Base-by-base conservation (phyloP, 1,140 invertebrate species). In the Varroa destructor region DNA sequence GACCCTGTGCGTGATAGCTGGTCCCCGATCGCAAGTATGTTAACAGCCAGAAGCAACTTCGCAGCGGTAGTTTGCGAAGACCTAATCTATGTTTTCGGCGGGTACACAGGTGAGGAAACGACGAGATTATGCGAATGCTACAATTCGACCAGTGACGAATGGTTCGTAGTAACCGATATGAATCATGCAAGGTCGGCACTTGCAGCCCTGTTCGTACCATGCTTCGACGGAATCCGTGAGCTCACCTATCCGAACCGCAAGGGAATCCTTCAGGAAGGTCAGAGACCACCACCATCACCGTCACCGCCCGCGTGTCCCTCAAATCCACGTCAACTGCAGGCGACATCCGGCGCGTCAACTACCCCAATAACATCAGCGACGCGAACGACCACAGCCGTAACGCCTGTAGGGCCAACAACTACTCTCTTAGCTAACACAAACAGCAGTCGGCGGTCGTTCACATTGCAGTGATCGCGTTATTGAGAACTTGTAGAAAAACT, bases 121-220 rank as follows among this genome's bases (percentile, higher is more conserved):
- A 82, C 90, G 43, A 91, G 91, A 80, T 90, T 88, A 73, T 90
- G 92, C 0, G 91, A 94, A 80, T 85, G 88, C 0, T 93, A 88
- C 76, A 88, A 91, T 81, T 86, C 87, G 0, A 86, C 86, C 74
- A 86, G 84, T 1, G 90, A 94, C 80, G 82, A 83, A 40, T 97
- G 93, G 93, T 84, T 83, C 25, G 83, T 86, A 25, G 88, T 93
- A 14, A 86, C 88, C 40, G 90, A 95, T 76, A 96, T 96, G 93
- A 85, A 88, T 42, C 61, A 67, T 8, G 40, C 61, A 40, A 40
- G 61, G 8, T 67, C 61, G 14, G 61, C 61, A 46, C 37, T 67
- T 12, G 61, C 61, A 1, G 61, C 61, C 14, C 40, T 67, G 14
- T 67, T 67, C 61, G 12, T 67, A 12, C 61, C 61, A 10, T 67